Conservation (phyloP, 1,140 invertebrate genomes). For the Saccostrea echinata region DNA sequence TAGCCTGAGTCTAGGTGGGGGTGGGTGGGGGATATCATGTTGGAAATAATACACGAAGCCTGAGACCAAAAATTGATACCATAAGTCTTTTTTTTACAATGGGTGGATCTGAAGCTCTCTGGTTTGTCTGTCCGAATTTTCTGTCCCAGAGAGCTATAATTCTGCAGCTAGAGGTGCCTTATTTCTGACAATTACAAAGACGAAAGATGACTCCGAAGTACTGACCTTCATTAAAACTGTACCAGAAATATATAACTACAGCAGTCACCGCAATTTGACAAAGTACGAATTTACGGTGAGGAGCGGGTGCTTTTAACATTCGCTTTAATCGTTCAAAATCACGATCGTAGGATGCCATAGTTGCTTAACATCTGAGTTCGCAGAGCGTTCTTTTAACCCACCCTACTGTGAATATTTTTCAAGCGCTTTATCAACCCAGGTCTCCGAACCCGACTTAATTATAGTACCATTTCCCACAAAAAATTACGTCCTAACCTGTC, state of each 20-base stretch:
- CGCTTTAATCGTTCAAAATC: constrained; percentile 39
- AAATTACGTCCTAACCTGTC: background rate
- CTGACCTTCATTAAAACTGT: constrained; percentile 66
- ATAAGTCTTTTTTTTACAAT: no score
- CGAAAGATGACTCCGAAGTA: background rate
- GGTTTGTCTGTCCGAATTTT: constrained; percentile 1
- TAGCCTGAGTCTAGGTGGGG: no score
- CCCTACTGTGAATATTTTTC: no score
- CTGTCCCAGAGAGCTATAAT: background rate
- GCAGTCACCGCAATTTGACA: constrained; percentile 50
- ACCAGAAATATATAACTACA: constrained; percentile 60
- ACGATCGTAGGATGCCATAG: constrained; percentile 30
- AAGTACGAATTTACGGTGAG: constrained; percentile 60
- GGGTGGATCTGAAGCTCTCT: no score
- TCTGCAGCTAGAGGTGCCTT: no score
- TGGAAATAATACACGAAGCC: no score
- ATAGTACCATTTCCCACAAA: background rate
- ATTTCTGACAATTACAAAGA: no score
- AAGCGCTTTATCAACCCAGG: background rate
- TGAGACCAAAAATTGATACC: no score
- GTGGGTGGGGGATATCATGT: no score
- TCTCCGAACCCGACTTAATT: constrained; percentile 10
- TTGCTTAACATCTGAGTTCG: background rate
- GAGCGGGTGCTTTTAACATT: constrained; percentile 52
- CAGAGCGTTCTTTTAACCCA: background rate